These are phyloP conservation scores for Podiceps cristatus DNA, from an alignment of 2,113 vertebrate genomes.

Conservation along the genomic window DNA sequence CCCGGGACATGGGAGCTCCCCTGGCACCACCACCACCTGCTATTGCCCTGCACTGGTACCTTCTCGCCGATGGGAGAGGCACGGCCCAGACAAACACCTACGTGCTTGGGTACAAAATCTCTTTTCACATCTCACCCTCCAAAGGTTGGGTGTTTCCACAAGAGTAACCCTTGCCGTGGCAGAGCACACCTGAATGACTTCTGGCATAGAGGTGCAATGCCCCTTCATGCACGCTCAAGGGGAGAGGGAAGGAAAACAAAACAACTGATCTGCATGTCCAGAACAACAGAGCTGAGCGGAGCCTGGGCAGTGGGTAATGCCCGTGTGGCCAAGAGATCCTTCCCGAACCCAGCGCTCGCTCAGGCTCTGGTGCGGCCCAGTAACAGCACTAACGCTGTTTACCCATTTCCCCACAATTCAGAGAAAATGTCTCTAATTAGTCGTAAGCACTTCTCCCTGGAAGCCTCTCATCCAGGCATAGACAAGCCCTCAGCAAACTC, in stretches of 20 bases:
- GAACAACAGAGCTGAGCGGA: background rate
- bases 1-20: background rate
- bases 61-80: background rate
- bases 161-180: background rate
- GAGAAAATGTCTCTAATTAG: background rate
- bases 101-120: no score
- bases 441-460: background rate
- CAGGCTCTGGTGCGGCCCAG: background rate
- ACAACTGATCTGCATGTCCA: accelerated
- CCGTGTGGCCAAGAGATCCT: background rate
- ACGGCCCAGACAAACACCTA: background rate
- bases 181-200: accelerated
- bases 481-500: background rate
- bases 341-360: accelerated
- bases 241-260: background rate
- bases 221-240: accelerated
- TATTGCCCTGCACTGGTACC: background rate
- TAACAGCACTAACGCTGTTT: background rate
- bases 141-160: background rate
- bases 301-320: accelerated
- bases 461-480: background rate
- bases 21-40: background rate
- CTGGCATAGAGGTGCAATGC: background rate
- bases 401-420: background rate
- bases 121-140: background rate